phyloP scores from a whole-genome alignment of 1,140 invertebrate species.

The Aplysia californica region DNA sequence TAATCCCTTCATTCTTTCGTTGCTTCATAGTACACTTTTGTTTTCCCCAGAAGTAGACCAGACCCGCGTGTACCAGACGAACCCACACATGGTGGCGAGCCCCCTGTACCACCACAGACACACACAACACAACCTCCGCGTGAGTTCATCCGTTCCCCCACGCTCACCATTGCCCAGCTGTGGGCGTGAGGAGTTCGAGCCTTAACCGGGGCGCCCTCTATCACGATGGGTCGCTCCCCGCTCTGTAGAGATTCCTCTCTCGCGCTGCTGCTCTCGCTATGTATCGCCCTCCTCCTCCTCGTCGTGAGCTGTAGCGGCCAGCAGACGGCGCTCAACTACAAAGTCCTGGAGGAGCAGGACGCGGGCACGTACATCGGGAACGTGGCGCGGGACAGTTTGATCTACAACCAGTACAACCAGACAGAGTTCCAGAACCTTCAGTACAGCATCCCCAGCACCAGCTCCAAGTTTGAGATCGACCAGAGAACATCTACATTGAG shows the following conservation, averaged over 20 bases:
- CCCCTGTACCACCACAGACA: no score
- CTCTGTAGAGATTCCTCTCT: neutral
- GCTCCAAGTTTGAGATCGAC: constrained; percentile 48
- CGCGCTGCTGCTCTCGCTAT: neutral
- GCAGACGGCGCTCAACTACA: no score
- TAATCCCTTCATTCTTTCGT: no score
- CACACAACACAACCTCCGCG: no score
- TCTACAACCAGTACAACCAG: constrained; percentile 48
- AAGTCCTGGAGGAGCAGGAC: constrained; percentile 48
- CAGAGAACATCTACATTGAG: constrained; percentile 50
- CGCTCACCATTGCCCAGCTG: neutral
- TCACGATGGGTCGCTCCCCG: neutral
- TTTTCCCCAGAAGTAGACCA: no score
- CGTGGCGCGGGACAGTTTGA: constrained; percentile 48
- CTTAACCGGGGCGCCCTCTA: neutral
- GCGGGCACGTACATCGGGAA: constrained; percentile 52
- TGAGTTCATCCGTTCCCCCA: no score
- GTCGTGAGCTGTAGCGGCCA: constrained; percentile 26
- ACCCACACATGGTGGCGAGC: no score
- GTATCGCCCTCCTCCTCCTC: neutral
- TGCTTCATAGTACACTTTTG: no score
- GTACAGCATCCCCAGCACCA: constrained; percentile 55
- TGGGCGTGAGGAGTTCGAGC: neutral
- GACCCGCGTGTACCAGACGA: no score
- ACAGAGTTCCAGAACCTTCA: constrained; percentile 49